These are phyloP conservation scores for Seriola aureovittata DNA, from an alignment of 2,113 vertebrate genomes.

Conservation along the genomic window DNA sequence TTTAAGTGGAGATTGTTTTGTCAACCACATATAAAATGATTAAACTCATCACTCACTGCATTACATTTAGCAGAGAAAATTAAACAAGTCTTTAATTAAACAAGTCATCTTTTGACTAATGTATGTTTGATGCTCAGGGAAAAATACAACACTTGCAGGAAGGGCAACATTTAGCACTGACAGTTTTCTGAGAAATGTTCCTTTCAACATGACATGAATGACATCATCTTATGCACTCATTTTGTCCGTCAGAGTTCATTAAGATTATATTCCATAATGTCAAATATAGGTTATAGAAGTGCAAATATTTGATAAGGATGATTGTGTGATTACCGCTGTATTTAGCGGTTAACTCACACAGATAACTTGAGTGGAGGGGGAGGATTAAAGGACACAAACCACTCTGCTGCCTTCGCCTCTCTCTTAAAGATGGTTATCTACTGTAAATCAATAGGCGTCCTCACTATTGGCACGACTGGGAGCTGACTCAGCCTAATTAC, in stretches of 20 bases:
- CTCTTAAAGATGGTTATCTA: constrained; percentile 80
- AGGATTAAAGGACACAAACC: constrained; percentile 35
- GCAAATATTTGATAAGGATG: constrained; percentile 11
- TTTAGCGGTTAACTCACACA: constrained; percentile 20
- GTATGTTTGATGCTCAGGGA: background rate
- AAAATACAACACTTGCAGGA: background rate
- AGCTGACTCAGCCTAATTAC: constrained; percentile 85
- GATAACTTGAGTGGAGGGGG: constrained; percentile 5
- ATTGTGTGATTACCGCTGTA: background rate
- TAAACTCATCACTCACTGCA: background rate
- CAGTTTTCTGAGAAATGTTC: background rate
- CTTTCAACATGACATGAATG: background rate
- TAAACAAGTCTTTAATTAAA: background rate
- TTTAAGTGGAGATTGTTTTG: background rate
- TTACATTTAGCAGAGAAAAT: background rate
- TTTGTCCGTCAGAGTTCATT: background rate
- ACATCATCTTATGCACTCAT: background rate
- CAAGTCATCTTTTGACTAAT: background rate
- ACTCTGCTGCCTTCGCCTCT: constrained; percentile 44
- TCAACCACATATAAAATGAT: too few species aligned
- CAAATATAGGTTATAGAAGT: background rate
- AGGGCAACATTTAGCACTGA: background rate
- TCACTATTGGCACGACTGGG: constrained; percentile 57
- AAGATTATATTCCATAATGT: background rate
- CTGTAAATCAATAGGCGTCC: constrained; percentile 82